These are phyloP conservation scores for Oxyura jamaicensis DNA, from an alignment of 2,113 vertebrate species.

Conservation along the genomic window DNA sequence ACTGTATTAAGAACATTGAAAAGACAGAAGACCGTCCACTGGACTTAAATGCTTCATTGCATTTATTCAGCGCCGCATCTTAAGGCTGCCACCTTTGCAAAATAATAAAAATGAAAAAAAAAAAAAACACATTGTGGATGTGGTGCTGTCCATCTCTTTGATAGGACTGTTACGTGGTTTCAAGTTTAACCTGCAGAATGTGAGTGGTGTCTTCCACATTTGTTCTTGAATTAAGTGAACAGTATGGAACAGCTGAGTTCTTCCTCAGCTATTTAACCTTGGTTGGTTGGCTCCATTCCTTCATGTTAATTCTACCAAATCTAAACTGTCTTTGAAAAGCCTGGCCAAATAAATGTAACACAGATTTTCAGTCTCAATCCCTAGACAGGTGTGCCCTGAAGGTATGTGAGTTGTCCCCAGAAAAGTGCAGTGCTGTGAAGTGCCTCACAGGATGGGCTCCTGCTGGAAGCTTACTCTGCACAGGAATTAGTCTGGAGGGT, in stretches of 20 bases:
- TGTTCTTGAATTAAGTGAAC: background rate
- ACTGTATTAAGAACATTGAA: background rate
- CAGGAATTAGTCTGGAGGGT: background rate
- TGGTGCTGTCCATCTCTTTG: background rate
- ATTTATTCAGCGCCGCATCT: background rate
- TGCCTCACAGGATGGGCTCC: background rate
- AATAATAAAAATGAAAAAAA: background rate
- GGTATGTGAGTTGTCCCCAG: rapidly evolving
- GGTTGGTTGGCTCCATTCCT: background rate
- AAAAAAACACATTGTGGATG: rapidly evolving
- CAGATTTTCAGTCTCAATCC: rapidly evolving
- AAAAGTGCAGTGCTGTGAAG: background rate
- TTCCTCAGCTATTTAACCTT: background rate
- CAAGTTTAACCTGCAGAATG: background rate
- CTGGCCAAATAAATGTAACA: background rate
- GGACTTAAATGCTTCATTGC: background rate
- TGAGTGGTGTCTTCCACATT: background rate
- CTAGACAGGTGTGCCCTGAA: background rate
- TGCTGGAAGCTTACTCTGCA: background rate
- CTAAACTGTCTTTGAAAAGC: background rate
- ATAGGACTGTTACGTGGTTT: background rate
- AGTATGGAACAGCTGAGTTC: background rate
- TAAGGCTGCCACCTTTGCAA: background rate
- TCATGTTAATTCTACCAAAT: background rate
- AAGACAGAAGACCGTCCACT: background rate